phyloP scores from a whole-genome alignment of 2,888 invertebrate genomes.

The Vanessa cardui region DNA sequence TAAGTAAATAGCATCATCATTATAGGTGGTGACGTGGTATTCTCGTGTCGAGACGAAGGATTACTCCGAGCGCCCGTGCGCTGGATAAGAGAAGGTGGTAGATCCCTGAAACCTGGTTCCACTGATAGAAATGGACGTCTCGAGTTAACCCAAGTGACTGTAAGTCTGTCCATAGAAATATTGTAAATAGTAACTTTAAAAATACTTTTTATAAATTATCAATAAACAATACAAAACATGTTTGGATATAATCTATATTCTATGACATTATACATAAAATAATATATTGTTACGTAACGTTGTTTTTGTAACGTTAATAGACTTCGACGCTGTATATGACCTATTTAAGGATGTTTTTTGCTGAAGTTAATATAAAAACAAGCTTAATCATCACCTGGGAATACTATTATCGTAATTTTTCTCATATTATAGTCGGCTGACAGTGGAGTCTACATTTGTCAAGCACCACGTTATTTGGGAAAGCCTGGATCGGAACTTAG shows the following conservation, averaged over 20 bases:
- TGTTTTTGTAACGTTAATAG: too few relatives aligned
- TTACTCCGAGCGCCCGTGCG: conserved; percentile 87
- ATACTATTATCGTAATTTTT: too few relatives aligned
- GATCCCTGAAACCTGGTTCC: conserved; percentile 90
- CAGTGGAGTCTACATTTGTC: conserved; percentile 92
- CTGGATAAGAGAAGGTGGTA: conserved; percentile 88
- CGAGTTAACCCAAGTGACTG: conserved; percentile 92
- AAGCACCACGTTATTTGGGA: conserved; percentile 86
- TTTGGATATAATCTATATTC: too few relatives aligned
- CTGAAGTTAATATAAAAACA: too few relatives aligned
- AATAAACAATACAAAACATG: too few relatives aligned
- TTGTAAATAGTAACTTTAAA: neutral
- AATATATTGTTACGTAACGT: too few relatives aligned
- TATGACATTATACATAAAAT: too few relatives aligned
- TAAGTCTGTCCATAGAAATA: conserved; percentile 51
- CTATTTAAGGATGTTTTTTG: too few relatives aligned
- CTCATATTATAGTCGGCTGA: conserved; percentile 82
- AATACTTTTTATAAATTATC: too few relatives aligned
- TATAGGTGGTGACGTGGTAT: conserved; percentile 94
- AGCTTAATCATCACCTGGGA: too few relatives aligned
- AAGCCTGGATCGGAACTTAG: conserved; percentile 85
- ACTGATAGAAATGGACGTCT: conserved; percentile 89
- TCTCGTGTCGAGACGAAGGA: conserved; percentile 97
- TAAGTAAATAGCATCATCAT: conserved; percentile 13
- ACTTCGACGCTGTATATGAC: too few relatives aligned